Evolutionary conservation across 2,888 invertebrate genomes (phyloP).

Genomic region (Cantharis rufa): DNA sequence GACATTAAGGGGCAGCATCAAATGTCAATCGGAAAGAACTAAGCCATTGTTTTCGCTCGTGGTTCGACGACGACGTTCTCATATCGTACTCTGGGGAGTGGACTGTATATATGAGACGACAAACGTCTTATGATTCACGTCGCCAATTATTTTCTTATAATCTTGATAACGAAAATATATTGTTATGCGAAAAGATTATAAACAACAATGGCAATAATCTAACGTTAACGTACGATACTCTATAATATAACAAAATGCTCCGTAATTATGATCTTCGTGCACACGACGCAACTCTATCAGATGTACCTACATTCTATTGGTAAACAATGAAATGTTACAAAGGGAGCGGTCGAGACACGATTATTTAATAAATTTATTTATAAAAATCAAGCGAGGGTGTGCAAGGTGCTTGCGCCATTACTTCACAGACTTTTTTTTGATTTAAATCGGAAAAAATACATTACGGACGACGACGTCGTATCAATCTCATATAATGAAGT

Average conservation of each 20-base stretch:
- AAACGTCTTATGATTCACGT: neutral
- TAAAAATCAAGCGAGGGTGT: neutral
- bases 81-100: slow-evolving; percentile 30
- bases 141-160: neutral
- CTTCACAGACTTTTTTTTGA: slow-evolving; percentile 1
- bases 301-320: slow-evolving; percentile 20
- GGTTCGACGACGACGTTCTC: slow-evolving; percentile 26
- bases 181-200: neutral
- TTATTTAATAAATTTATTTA: slow-evolving; percentile 9
- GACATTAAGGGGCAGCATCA: slow-evolving; percentile 27
- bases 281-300: slow-evolving; percentile 29
- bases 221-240: neutral
- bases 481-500: slow-evolving; percentile 21
- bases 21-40: slow-evolving; percentile 33
- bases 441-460: slow-evolving; percentile 4
- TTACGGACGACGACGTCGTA: slow-evolving; percentile 13
- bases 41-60: slow-evolving; percentile 35
- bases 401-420: neutral
- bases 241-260: neutral
- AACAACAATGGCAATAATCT: neutral
- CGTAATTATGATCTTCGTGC: neutral
- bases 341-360: slow-evolving; percentile 22
- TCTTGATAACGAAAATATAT: neutral
- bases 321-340: slow-evolving; percentile 29
- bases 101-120: slow-evolving; percentile 6